Base-by-base conservation (phyloP, 2,888 invertebrate genomes). In the Metacarcinus magister region DNA sequence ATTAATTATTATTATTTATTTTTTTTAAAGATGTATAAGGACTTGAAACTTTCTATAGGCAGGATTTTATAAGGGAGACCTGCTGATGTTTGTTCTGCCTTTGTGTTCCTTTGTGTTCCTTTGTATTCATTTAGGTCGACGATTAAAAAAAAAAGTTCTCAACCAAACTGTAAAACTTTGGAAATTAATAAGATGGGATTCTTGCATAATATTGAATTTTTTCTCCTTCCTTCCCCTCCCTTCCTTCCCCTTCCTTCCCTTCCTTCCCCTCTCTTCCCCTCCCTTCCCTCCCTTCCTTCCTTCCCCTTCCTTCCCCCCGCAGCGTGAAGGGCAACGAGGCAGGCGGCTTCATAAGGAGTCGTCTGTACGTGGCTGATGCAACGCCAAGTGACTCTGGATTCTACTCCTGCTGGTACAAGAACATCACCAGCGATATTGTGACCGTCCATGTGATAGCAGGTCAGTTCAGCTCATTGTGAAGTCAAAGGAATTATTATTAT, bases 351-450 rank as follows among this genome's bases (percentile, higher is more conserved):
- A 67, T 96, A 23, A 93, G 92, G 7, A 98, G 98, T 97, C 98
- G 98, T 95, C 98, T 99, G 96, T 98, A 98, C 98, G 98, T 98
- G 97, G 98, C 98, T 96, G 98, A 98, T 97, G 98, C 98, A 94
- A 98, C 98, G 97, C 98, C 98, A 97, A 98, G 98, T 97, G 98
- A 99, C 97, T 98, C 98, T 60, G 98, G 98, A 48, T 98, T 98
- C 97, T 98, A 98, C 97, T 98, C 98, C 96, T 99, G 98, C 94
- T 96, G 96, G 96, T 96, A 96, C 89, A 89, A 94, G 43, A 96
- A 96, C 95, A 95, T 91, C 95, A 94, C 95, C 54, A 95, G 95
- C 93, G 96, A 94, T 60, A 92, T 90, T 23, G 95, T 96, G 92
- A 93, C 96, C 93, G 96, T 96, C 94, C 96, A 96, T 54, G 96